A percentile compares a stretch with the other conserved stretches of the same genome.
Conservation (phyloP, 2,113 vertebrate species). For the Desmodus rotundus region DNA sequence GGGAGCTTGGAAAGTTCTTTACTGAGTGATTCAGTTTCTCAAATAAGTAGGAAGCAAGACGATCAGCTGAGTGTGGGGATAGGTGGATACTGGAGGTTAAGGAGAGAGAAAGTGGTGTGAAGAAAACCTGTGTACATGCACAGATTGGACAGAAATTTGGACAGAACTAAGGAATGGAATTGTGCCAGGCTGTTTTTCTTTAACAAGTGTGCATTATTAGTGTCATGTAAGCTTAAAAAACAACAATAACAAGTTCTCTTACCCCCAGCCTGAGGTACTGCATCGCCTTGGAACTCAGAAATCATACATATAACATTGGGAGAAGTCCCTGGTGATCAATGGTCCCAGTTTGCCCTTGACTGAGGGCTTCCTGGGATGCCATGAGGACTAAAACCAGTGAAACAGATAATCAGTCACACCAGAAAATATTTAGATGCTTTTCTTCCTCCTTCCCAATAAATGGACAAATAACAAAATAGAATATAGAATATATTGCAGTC, state of each 20-base stretch:
- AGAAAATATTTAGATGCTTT: not conserved
- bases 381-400: not conserved
- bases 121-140: not conserved
- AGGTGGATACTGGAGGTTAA: not conserved
- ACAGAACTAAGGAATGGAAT: not conserved
- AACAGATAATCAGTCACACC: not conserved
- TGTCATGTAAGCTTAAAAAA: not conserved
- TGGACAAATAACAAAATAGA: not conserved
- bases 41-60: not conserved
- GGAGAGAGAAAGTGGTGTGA: not conserved
- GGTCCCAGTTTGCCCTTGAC: not conserved
- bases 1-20: not conserved
- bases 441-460: not conserved
- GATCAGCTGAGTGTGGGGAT: not conserved
- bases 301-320: not conserved
- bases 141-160: not conserved
- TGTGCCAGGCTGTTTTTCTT: not conserved
- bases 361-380: not conserved
- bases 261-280: not conserved
- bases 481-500: not conserved
- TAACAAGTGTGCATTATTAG: not conserved
- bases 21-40: not conserved
- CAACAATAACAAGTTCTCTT: not conserved
- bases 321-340: not conserved
- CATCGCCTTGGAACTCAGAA: not conserved